Base-by-base conservation (phyloP, 2,888 invertebrate species). In the Hermaeophaga mercurialis region DNA sequence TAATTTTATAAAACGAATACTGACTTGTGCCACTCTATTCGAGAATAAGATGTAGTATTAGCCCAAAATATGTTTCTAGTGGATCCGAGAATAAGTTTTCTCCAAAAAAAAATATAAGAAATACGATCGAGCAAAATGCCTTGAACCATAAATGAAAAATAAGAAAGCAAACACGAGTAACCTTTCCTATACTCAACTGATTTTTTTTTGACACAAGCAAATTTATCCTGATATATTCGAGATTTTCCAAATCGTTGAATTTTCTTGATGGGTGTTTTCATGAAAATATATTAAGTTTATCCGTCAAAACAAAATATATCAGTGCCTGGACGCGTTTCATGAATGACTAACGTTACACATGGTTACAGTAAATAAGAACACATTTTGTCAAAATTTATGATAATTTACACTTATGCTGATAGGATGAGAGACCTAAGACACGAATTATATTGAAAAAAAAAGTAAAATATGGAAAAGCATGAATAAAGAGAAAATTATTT, bases 191-290 rank as follows among this genome's bases (percentile, higher is more conserved):
- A 26, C 15, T 26, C 38, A 15, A 38, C 22, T 15, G 48, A 48
- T 53, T 36, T 53, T 45, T n/a, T 26, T 49, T 43, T 26, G 36
- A 12, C 33, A 44, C 28, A 48, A 24, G 47, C 34, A 44, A 56
- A 58, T 65, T 61, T 64, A 49, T 59, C 50, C 38, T 59, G 54
- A 54, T 63, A 57, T 58, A 48, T 65, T 56, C 50, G 58, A 63
- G 59, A 65, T 67, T 67, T 66, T 66, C 63, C 67, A 56, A 62
- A 58, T 64, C 64, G 63, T 64, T 65, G 64, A 65, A 64, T 65
- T 64, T 63, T 54, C 62, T 65, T 59, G 66, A 65, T 58, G 58
- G 63, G 59, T 63, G 63, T 59, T 61, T 59, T 54, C 52, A 33
- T 59, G 49, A 56, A 67, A 65, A 66, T 63, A 64, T 62, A 68